A percentile compares a stretch with the other conserved stretches of the same genome.
phyloP scores from a whole-genome alignment of 2,797 vertebrate genomes.

The Sebastes iracundus region DNA sequence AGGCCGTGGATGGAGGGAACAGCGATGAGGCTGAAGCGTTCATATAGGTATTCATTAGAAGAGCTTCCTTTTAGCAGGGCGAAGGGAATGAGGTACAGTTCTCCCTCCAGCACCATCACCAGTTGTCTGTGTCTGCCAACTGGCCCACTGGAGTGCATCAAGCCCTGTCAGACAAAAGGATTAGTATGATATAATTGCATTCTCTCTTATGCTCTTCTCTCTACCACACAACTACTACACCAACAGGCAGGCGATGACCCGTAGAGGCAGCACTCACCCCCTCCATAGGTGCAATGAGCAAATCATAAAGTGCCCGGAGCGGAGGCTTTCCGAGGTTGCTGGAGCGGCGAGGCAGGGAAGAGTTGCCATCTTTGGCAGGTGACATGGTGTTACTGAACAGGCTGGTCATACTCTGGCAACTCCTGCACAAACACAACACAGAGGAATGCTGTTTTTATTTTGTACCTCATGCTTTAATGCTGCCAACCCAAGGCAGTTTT shows the following conservation, averaged over 20 bases:
- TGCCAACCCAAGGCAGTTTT: neutral
- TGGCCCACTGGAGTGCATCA: slow-evolving; percentile 98
- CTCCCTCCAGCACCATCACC: slow-evolving; percentile 95
- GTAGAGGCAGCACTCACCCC: slow-evolving; percentile 86
- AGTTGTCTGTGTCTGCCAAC: slow-evolving; percentile 96
- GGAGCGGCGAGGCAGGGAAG: slow-evolving; percentile 88
- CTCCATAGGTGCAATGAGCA: slow-evolving; percentile 97
- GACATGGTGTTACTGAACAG: slow-evolving; percentile 91
- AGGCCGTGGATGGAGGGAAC: slow-evolving; percentile 94
- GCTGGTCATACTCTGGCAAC: slow-evolving; percentile 97
- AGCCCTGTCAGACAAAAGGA: slow-evolving; percentile 82
- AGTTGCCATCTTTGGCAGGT: slow-evolving; percentile 90
- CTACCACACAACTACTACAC: slow-evolving; percentile 1
- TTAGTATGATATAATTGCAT: neutral
- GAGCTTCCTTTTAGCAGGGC: slow-evolving; percentile 97
- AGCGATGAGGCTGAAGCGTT: slow-evolving; percentile 96
- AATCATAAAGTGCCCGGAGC: slow-evolving; percentile 94
- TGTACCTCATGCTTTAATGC: neutral
- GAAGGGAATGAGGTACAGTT: slow-evolving; percentile 97
- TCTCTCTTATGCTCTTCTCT: neutral
- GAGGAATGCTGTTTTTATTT: slow-evolving; percentile 2
- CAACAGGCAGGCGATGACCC: slow-evolving; percentile 11
- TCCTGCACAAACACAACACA: slow-evolving; percentile 82
- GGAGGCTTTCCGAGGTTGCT: slow-evolving; percentile 88
- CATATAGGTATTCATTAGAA: slow-evolving; percentile 97